Conservation (phyloP, 2,113 vertebrate species). For the Pygoscelis adeliae region DNA sequence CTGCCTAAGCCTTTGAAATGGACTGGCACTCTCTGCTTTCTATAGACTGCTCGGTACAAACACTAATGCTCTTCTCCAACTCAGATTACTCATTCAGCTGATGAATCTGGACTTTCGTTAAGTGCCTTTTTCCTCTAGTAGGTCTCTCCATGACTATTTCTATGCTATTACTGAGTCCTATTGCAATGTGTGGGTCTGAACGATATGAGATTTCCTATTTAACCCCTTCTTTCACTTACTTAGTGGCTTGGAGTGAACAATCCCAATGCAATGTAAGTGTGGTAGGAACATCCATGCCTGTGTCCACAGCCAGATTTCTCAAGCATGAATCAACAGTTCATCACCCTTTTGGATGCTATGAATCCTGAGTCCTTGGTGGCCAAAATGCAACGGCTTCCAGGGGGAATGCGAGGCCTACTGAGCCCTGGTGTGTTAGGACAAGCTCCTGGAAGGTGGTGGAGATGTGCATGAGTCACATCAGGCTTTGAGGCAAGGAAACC, state of each 20-base stretch:
- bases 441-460: not conserved
- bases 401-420: not conserved
- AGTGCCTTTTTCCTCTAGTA: not conserved
- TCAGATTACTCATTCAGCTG: not conserved
- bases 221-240: not conserved
- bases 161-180: not conserved
- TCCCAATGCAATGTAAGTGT: not conserved
- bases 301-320: not conserved
- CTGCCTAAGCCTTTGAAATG: not conserved
- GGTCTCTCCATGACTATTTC: not conserved
- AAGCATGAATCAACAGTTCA: not conserved
- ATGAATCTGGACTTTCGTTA: not conserved
- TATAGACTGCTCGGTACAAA: not conserved
- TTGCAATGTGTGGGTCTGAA: not conserved
- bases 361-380: not conserved
- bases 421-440: not conserved
- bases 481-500: not conserved
- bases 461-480: not conserved
- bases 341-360: not conserved
- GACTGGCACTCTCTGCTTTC: not conserved
- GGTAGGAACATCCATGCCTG: not conserved
- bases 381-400: not conserved
- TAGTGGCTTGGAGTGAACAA: not conserved
- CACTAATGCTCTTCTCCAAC: not conserved
- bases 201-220: fast-evolving